Base-by-base conservation (phyloP, 2,888 invertebrate species). In the Tuta absoluta region DNA sequence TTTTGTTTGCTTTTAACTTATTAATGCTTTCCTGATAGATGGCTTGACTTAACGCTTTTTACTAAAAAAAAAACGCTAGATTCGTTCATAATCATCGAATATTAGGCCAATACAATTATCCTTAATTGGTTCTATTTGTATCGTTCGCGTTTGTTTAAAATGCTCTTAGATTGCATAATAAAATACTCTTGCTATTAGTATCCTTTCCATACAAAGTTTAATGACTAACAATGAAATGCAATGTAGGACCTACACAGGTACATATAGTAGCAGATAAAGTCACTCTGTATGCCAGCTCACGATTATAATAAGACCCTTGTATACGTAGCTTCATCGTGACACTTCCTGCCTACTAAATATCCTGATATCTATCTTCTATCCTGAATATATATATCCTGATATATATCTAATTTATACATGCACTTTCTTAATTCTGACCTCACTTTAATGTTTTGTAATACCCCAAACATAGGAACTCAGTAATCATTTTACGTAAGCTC, bases 351-450 rank as follows among this genome's bases (percentile, higher is more conserved):
- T 41, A 5, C 33, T 41, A 41, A 41, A 41, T 41, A 41, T 41
- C 14, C 41, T 41, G 41, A 14, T 41, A 41, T 41, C 41, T 41
- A 41, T 14, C 41, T 41, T n/a, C 41, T 14, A 41, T 41, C 2
- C n/a, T 41, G n/a, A n/a, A n/a, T n/a, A n/a, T n/a, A n/a, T n/a
- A n/a, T n/a, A n/a, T n/a, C n/a, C n/a, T n/a, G n/a, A n/a, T n/a
- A n/a, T n/a, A n/a, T n/a, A 41, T 14, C 41, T 41, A 41, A 41
- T 41, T 41, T 41, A 41, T 41, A 12, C 2, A 14, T n/a, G 5
- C n/a, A 41, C 41, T 41, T 41, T 41, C n/a, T 41, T 41, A 12
- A 41, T n/a, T 41, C 41, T 41, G 41, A 41, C 41, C 41, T 41
- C 41, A 41, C 14, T 41, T 12, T 41, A 41, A 41, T 41, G 41